Evolutionary conservation across 2,888 invertebrate genomes (phyloP).

Genomic region (Nymphalis polychloros): DNA sequence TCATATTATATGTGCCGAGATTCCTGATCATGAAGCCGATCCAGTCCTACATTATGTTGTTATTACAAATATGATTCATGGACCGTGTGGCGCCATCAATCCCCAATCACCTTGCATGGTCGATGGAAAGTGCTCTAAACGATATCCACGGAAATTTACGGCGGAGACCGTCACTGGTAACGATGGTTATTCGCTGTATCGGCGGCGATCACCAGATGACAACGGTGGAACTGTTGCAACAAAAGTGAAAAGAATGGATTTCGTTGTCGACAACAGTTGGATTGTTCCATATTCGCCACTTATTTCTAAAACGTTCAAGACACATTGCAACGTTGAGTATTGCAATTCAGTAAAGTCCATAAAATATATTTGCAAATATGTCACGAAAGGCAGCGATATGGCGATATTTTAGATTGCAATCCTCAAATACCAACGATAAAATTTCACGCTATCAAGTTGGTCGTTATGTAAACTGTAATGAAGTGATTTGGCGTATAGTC

Average conservation of each 20-base stretch:
- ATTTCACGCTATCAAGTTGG: too few species aligned
- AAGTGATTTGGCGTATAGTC: background rate
- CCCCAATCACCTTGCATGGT: constrained; percentile 56
- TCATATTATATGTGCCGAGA: too few species aligned
- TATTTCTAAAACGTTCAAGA: too few species aligned
- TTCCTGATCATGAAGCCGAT: constrained; percentile 36
- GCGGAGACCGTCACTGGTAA: constrained; percentile 43
- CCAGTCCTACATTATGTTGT: constrained; percentile 46
- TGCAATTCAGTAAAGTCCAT: too few species aligned
- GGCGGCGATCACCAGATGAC: constrained; percentile 41
- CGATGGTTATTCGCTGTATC: constrained; percentile 41
- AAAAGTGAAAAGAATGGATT: constrained; percentile 38
- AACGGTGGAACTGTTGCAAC: constrained; percentile 38
- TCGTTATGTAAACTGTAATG: too few species aligned
- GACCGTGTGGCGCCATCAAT: constrained; percentile 58
- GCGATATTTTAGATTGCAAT: too few species aligned
- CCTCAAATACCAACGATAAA: too few species aligned
- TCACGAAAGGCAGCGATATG: too few species aligned
- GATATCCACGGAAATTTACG: too few species aligned
- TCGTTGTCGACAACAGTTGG: constrained; percentile 39
- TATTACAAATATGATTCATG: constrained; percentile 59
- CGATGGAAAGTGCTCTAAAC: constrained; percentile 50
- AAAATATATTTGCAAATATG: too few species aligned
- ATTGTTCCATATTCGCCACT: too few species aligned
- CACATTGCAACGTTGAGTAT: too few species aligned